Evolutionary conservation across 2,797 vertebrate genomes (phyloP).

Genomic region (Bufotes viridis): DNA sequence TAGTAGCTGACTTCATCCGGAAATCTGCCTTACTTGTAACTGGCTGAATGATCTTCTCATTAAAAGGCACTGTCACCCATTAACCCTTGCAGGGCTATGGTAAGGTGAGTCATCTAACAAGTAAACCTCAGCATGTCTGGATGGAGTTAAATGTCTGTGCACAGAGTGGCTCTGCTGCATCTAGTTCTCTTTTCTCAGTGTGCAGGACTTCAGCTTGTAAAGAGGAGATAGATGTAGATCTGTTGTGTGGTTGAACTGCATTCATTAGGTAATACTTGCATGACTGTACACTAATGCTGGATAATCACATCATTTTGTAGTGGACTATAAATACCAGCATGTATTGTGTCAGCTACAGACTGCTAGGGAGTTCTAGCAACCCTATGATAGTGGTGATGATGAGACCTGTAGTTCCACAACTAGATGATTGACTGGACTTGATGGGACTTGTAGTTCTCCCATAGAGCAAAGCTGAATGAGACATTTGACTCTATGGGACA

Average conservation of each 20-base stretch:
- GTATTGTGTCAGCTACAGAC: neutral
- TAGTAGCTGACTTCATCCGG: constrained; percentile 58
- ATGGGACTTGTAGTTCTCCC: neutral
- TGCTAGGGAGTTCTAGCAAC: neutral
- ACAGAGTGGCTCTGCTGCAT: constrained; percentile 70
- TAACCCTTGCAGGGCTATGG: constrained; percentile 16
- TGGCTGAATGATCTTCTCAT: constrained; percentile 8
- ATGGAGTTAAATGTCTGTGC: constrained; percentile 67
- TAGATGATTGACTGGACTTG: neutral
- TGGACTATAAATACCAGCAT: neutral
- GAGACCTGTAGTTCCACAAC: neutral
- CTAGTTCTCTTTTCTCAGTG: constrained; percentile 72
- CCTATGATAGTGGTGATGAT: neutral
- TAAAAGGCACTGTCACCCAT: neutral
- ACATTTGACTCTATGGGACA: neutral
- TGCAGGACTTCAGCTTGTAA: constrained; percentile 61
- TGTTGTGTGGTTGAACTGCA: neutral
- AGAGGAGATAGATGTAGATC: neutral
- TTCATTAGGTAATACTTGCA: neutral
- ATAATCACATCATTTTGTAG: neutral
- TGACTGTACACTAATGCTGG: too few species aligned
- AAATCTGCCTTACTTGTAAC: constrained; percentile 23
- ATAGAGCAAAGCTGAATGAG: neutral
- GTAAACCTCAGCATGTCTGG: neutral
- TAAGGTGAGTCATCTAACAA: neutral